Conservation (phyloP, 1,140 invertebrate genomes). For the Contarinia nasturtii region DNA sequence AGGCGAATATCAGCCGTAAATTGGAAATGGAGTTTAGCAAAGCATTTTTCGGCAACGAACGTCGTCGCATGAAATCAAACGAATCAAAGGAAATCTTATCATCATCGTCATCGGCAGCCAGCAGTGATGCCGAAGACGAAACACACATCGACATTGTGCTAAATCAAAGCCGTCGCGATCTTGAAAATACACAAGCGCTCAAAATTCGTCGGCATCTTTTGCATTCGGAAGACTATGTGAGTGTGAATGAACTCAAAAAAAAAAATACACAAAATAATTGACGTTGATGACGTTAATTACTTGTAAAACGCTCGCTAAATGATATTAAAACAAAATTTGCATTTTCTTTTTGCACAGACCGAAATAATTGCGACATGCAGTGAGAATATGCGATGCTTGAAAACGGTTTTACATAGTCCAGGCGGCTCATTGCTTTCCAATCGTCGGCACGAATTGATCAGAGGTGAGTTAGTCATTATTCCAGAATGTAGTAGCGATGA, state of each 20-base stretch:
- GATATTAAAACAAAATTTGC: too few species aligned
- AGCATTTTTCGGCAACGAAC: too few species aligned
- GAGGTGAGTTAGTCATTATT: constrained; percentile 18
- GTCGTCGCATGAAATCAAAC: constrained; percentile 3
- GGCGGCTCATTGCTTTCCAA: constrained; percentile 18
- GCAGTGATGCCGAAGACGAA: constrained; percentile 19
- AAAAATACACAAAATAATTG: too few species aligned
- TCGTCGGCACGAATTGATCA: constrained; percentile 17
- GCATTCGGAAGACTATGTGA: constrained; percentile 23
- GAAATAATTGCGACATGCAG: constrained; percentile 54
- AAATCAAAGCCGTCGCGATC: constrained; percentile 15
- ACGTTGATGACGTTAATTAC: too few species aligned
- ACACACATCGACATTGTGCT: constrained; percentile 16
- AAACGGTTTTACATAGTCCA: constrained; percentile 29
- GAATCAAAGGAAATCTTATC: constrained; percentile 12
- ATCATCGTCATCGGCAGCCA: constrained; percentile 17
- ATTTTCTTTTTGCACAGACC: constrained; percentile 33
- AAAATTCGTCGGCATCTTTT: constrained; percentile 22
- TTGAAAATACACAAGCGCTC: constrained; percentile 19
- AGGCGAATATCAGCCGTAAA: constrained; percentile 11
- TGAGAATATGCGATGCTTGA: constrained; percentile 49
- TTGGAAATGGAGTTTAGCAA: constrained; percentile 21
- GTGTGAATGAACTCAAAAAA: constrained; percentile 3
- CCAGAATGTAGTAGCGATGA: constrained; percentile 20
- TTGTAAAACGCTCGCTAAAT: too few species aligned